Evolutionary conservation across 2,888 invertebrate genomes (phyloP).

Genomic region (Spisula solida): DNA sequence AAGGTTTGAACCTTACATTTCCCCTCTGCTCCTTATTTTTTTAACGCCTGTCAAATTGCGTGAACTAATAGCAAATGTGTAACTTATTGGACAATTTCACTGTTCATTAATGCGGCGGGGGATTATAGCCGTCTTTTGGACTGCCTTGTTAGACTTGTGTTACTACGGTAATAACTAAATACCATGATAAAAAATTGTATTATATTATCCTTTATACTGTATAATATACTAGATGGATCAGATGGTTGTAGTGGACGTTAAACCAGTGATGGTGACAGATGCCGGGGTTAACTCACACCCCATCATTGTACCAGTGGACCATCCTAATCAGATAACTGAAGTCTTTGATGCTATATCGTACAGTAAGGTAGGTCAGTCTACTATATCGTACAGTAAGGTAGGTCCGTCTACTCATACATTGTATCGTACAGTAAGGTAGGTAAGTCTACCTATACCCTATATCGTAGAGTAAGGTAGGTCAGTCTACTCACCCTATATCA

Average conservation of each 20-base stretch:
- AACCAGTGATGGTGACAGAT: conserved; percentile 92
- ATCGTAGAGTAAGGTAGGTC: conserved; percentile 95
- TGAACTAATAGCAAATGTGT: too few relatives aligned
- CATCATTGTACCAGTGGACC: conserved; percentile 93
- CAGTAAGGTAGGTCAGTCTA: conserved; percentile 91
- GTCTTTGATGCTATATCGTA: conserved; percentile 97
- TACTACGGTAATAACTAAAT: too few relatives aligned
- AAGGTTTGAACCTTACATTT: too few relatives aligned
- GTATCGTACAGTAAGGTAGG: conserved; percentile 96
- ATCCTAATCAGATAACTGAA: conserved; percentile 96
- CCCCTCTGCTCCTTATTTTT: too few relatives aligned
- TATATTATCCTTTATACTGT: too few relatives aligned
- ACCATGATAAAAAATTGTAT: too few relatives aligned
- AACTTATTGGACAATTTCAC: too few relatives aligned
- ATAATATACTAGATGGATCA: conserved; percentile 90
- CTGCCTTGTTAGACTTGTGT: too few relatives aligned
- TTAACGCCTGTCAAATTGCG: too few relatives aligned
- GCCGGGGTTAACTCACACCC: conserved; percentile 95
- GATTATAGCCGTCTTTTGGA: too few relatives aligned
- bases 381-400: background rate
- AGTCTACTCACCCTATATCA: conserved; percentile 94
- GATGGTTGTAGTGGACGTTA: conserved; percentile 92
- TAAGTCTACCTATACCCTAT: conserved; percentile 90
- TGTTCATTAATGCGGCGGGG: too few relatives aligned
- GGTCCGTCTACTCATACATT: too few relatives aligned